These are phyloP conservation scores for Sebastes schlegelii DNA, from an alignment of 2,113 vertebrate genomes.

Conservation along the genomic window DNA sequence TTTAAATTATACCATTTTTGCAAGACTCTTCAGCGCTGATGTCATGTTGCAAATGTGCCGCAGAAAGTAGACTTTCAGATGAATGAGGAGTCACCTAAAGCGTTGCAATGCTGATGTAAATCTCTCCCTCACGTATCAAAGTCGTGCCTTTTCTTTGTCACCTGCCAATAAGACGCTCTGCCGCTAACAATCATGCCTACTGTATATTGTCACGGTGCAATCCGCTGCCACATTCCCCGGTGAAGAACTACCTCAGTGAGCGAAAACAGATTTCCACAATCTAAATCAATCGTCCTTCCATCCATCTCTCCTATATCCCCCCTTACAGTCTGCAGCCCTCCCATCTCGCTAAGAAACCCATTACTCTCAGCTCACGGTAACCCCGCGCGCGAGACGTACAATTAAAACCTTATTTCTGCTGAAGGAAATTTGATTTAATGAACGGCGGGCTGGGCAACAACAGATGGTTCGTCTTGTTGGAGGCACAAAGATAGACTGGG, in stretches of 20 bases:
- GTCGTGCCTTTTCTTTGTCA: conserved; percentile 39
- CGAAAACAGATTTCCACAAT: conserved; percentile 52
- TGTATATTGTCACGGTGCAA: conserved; percentile 27
- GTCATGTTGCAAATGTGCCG: conserved; percentile 17
- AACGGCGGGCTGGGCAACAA: conserved; percentile 78
- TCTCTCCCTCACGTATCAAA: conserved; percentile 26
- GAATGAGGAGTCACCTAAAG: conserved; percentile 20
- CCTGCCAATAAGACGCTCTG: conserved; percentile 52
- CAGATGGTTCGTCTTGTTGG: conserved; percentile 84
- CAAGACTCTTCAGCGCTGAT: neutral
- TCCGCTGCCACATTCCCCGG: conserved; percentile 44
- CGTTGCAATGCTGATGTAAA: conserved; percentile 37
- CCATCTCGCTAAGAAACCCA: conserved; percentile 68
- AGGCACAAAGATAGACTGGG: conserved; percentile 81
- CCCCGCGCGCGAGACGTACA: conserved; percentile 66
- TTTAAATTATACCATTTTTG: neutral
- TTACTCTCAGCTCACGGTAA: conserved; percentile 67
- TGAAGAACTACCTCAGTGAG: conserved; percentile 52
- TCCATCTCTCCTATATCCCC: conserved; percentile 36
- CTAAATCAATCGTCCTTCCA: conserved; percentile 66
- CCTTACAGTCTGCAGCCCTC: conserved; percentile 56
- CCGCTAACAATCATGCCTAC: conserved; percentile 32
- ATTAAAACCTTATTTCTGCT: conserved; percentile 82
- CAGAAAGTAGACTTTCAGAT: conserved; percentile 32
- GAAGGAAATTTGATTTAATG: conserved; percentile 83